Evolutionary conservation across 2,113 vertebrate genomes (phyloP).

Genomic region (Lamprologus ornatipinnis): DNA sequence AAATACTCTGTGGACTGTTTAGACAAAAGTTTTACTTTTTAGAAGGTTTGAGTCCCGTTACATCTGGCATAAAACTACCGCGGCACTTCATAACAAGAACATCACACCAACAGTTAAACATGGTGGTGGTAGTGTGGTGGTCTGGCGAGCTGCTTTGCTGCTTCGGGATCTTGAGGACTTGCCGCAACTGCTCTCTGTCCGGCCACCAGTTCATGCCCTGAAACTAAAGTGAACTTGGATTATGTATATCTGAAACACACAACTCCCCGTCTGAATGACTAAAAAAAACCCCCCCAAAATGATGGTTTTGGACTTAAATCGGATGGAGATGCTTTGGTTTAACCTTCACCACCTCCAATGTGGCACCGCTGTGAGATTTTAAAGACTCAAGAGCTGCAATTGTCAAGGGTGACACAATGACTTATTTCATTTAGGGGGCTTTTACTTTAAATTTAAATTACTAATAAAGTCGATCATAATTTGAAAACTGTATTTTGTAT

Average conservation of each 20-base stretch:
- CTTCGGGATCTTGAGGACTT: background rate
- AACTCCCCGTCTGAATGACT: background rate
- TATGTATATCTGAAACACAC: background rate
- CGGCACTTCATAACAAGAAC: background rate
- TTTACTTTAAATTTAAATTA: background rate
- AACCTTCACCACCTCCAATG: background rate
- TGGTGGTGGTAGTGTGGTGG: background rate
- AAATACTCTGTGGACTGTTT: background rate
- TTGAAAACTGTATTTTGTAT: background rate
- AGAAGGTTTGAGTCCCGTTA: background rate
- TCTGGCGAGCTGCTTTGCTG: background rate
- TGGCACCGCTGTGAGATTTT: background rate
- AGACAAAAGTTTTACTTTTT: background rate
- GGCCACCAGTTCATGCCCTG: background rate
- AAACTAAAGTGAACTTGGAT: background rate
- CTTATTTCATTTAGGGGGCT: background rate
- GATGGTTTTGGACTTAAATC: background rate
- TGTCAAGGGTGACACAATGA: background rate
- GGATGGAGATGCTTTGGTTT: background rate
- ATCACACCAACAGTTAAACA: background rate
- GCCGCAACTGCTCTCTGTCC: rapidly evolving
- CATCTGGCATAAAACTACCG: background rate
- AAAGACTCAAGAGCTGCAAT: background rate
- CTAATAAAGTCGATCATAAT: background rate
- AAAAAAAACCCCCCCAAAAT: rapidly evolving